A percentile compares a stretch with the other conserved stretches of the same genome.
Conservation (phyloP, 2,797 vertebrate species). For the Apogon talboti region DNA sequence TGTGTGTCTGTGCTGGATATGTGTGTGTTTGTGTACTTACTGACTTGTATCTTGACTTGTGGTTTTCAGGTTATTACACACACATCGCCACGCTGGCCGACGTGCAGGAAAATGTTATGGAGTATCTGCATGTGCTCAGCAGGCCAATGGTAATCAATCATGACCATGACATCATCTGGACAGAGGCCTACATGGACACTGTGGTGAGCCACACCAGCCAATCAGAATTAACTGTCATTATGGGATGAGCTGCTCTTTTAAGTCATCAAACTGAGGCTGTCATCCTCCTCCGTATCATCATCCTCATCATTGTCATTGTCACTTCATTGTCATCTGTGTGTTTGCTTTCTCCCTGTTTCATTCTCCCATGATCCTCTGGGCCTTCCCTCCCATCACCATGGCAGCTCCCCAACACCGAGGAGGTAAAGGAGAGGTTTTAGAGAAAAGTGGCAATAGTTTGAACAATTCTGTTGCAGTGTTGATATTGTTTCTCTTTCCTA, state of each 20-base stretch:
- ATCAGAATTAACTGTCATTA: constrained; percentile 22
- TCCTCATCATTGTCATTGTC: constrained; percentile 32
- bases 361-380: constrained; percentile 63
- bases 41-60: background rate
- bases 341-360: constrained; percentile 51
- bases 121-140: constrained; percentile 97
- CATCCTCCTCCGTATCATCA: constrained; percentile 6
- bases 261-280: background rate
- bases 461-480: constrained; percentile 5
- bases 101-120: constrained; percentile 98
- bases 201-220: constrained; percentile 82
- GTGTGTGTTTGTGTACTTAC: background rate
- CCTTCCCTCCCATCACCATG: constrained; percentile 51
- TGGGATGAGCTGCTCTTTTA: constrained; percentile 3
- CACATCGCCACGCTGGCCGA: constrained; percentile 96
- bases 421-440: constrained; percentile 82
- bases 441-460: background rate
- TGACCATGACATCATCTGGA: constrained; percentile 97
- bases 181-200: constrained; percentile 97
- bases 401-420: constrained; percentile 89
- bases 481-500: background rate
- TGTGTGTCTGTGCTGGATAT: constrained; percentile 16
- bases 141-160: constrained; percentile 99
- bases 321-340: constrained; percentile 47
- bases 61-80: constrained; percentile 91